Conservation (phyloP, 1,140 invertebrate genomes). For the Ostrea edulis region DNA sequence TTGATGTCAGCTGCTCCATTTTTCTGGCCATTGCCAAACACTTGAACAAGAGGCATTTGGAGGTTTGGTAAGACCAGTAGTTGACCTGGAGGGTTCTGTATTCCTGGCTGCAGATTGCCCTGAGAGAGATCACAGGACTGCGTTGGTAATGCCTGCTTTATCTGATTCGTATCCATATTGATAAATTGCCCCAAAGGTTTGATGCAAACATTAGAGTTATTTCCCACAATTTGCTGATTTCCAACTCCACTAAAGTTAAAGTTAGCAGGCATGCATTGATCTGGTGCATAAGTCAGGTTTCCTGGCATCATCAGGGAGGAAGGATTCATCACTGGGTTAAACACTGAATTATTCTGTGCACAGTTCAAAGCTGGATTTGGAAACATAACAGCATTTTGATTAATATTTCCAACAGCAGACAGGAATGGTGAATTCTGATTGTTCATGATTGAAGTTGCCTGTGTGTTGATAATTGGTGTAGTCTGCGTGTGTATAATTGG, state of each 20-base stretch:
- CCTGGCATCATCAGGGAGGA: constrained; percentile 17
- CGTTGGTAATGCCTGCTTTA: constrained; percentile 43
- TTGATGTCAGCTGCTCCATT: constrained; percentile 33
- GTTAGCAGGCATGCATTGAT: constrained; percentile 28
- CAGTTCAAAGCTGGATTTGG: constrained; percentile 30
- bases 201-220: constrained; percentile 24
- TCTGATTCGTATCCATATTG: constrained; percentile 25
- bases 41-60: constrained; percentile 62
- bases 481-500: constrained; percentile 41
- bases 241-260: constrained; percentile 20
- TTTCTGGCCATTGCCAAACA: constrained; percentile 51
- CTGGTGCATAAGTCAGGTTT: constrained; percentile 10
- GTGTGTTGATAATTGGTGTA: constrained; percentile 35
- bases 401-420: constrained; percentile 37
- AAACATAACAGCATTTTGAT: constrained; percentile 39
- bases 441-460: constrained; percentile 26
- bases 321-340: constrained; percentile 20
- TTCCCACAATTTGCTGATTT: constrained; percentile 13
- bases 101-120: background rate
- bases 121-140: constrained; percentile 42
- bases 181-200: constrained; percentile 17
- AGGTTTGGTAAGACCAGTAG: constrained; percentile 59
- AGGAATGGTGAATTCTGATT: constrained; percentile 12
- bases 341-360: constrained; percentile 4
- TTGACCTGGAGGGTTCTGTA: constrained; percentile 39